These are phyloP conservation scores for Drosophila leontia DNA, from an alignment of 1,140 invertebrate species.

Conservation along the genomic window DNA sequence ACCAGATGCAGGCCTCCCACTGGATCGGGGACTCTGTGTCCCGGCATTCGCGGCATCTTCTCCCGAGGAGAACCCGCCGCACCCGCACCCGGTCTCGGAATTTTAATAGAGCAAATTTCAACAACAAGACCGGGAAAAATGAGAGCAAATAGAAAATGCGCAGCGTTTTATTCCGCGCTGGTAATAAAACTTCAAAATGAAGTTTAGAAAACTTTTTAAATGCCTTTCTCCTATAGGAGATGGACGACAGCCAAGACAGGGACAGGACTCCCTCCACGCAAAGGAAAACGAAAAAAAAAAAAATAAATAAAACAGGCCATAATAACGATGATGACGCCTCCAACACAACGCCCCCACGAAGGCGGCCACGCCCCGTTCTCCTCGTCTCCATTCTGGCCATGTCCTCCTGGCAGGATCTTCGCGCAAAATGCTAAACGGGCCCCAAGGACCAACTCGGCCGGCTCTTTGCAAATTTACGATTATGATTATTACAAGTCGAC, in stretches of 20 bases:
- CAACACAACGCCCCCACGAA: slow-evolving; percentile 43
- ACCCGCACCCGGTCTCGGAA: slow-evolving; percentile 34
- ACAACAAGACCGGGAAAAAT: slow-evolving; percentile 42
- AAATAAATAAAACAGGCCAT: slow-evolving; percentile 62
- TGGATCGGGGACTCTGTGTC: not conserved
- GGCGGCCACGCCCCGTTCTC: slow-evolving; percentile 19
- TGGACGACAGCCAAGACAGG: slow-evolving; percentile 16
- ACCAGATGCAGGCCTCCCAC: slow-evolving; percentile 32
- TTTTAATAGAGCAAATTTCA: slow-evolving; percentile 82
- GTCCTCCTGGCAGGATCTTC: slow-evolving; percentile 30
- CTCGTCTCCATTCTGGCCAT: not conserved
- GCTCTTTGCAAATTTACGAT: slow-evolving; percentile 84
- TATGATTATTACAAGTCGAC: slow-evolving; percentile 84
- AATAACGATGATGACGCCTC: slow-evolving; percentile 81
- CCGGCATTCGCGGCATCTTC: slow-evolving; percentile 64
- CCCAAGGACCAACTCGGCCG: slow-evolving; percentile 73
- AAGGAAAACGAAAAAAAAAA: not conserved
- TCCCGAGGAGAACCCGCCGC: slow-evolving; percentile 3
- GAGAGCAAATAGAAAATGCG: slow-evolving; percentile 39
- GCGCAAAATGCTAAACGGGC: slow-evolving; percentile 78
- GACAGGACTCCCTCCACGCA: not conserved
- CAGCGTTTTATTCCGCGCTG: slow-evolving; percentile 41
- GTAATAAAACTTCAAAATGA: slow-evolving; percentile 82
- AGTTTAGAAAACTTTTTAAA: slow-evolving; percentile 83
- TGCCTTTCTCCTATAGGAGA: slow-evolving; percentile 46